Base-by-base conservation (phyloP, 2,888 invertebrate genomes). In the Drosophila niveifrons region DNA sequence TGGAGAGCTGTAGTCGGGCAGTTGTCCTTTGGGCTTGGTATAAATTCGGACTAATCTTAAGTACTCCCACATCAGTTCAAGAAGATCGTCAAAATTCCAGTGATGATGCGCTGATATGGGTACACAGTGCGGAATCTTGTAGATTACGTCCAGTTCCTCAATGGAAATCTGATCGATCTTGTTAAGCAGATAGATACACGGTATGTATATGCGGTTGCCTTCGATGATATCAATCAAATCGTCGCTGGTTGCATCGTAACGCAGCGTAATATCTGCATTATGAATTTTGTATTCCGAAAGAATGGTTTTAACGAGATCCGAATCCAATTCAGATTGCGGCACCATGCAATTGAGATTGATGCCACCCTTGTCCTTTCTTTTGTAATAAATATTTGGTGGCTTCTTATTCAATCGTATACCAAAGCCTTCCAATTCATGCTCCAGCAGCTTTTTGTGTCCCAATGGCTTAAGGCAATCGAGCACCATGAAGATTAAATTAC, bases 101-200 rank as follows among this genome's bases (percentile, higher is more conserved):
- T 97, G 97, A 93, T 99, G 99, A 93, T 99, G 99, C 17, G 99
- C 99, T 23, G 99, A 99, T 83, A 99, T 99, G 0, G 99, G 99
- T n/a, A 99, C 99, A 91, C 98, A 98, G 93, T 99, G 99, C 0
- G 99, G 99, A 89, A 99, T 98, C 94, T 98, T 98, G 93, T 99
- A 99, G 89, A 99, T 99, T 29, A 99, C 96, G 69, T 99, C 99
- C 90, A 98, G 92, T 93, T 99, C 99, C 94, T 99, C 97, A 91
- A 97, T 97, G 92, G 97, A 97, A 91, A 98, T 98, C 94, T 98
- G 97, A 95, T 98, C 97, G 90, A 99, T 99, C 94, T 99, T 99
- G 93, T 99, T 99, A 53, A 99, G 95, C 79, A 99, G 94, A 93
- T 99, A 99, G 93, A 99, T 98, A 93, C 99, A 99, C 2, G 99